These are phyloP conservation scores for Oncopeltus fasciatus DNA, from an alignment of 1,140 invertebrate species.

Conservation along the genomic window DNA sequence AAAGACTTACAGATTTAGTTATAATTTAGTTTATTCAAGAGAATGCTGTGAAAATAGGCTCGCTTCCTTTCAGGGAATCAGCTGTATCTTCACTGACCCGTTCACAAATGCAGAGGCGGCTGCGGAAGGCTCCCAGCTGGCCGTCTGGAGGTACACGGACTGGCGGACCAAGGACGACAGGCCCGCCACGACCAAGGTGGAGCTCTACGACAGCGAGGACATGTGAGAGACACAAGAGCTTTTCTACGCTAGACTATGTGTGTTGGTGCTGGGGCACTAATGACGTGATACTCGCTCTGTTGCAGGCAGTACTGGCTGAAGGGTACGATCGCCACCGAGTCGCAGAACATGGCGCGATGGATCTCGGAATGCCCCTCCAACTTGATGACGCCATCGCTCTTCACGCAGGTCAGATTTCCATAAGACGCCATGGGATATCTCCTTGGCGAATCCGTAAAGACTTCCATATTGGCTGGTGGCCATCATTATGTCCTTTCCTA, in stretches of 20 bases:
- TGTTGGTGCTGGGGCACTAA: not conserved
- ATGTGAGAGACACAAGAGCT: slow-evolving; percentile 27
- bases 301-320: not conserved
- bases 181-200: slow-evolving; percentile 24
- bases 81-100: slow-evolving; percentile 32
- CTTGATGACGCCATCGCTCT: not conserved
- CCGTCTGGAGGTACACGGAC: slow-evolving; percentile 35
- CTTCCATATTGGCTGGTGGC: no score
- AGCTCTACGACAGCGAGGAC: slow-evolving; percentile 25
- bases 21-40: no score
- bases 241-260: not conserved
- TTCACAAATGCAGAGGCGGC: slow-evolving; percentile 36
- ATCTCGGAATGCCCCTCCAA: not conserved
- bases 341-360: slow-evolving; percentile 3
- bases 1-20: no score
- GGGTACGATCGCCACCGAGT: not conserved
- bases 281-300: not conserved
- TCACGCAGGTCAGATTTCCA: not conserved
- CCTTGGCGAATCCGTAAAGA: no score
- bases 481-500: no score
- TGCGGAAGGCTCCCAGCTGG: slow-evolving; percentile 34
- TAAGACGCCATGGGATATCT: not conserved
- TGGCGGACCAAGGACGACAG: slow-evolving; percentile 33
- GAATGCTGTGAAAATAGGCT: no score
- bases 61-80: slow-evolving; percentile 32